Evolutionary conservation across 1,140 invertebrate genomes (phyloP).

Genomic region (Papilio machaon): DNA sequence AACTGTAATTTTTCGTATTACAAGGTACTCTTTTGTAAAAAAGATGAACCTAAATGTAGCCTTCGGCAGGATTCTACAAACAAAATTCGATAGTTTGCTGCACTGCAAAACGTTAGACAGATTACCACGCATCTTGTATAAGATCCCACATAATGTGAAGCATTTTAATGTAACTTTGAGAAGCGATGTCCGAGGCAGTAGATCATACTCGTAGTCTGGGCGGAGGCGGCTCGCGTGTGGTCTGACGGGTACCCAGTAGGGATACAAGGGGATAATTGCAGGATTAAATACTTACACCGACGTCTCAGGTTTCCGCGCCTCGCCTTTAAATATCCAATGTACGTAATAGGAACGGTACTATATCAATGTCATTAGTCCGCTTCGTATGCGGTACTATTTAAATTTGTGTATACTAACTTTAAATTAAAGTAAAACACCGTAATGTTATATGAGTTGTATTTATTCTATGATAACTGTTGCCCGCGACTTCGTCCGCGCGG

Average conservation of each 20-base stretch:
- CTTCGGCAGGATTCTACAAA: too few relatives aligned
- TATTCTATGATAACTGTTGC: too few relatives aligned
- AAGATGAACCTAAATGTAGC: too few relatives aligned
- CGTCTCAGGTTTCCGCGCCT: slow-evolving; percentile 53
- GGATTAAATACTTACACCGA: slow-evolving; percentile 64
- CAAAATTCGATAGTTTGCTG: too few relatives aligned
- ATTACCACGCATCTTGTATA: neutral
- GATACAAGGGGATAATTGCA: slow-evolving; percentile 50
- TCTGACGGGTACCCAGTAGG: slow-evolving; percentile 42
- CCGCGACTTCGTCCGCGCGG: too few relatives aligned
- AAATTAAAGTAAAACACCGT: too few relatives aligned
- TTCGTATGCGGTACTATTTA: neutral
- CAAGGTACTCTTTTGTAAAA: too few relatives aligned
- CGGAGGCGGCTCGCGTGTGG: slow-evolving; percentile 67
- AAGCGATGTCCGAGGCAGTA: slow-evolving; percentile 45
- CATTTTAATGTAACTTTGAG: neutral
- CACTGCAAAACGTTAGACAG: too few relatives aligned
- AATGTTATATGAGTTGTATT: too few relatives aligned
- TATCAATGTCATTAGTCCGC: neutral
- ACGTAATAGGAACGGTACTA: slow-evolving; percentile 4
- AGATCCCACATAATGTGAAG: neutral
- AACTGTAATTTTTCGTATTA: too few relatives aligned
- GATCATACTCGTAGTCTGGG: slow-evolving; percentile 61
- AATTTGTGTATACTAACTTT: neutral
- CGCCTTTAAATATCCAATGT: slow-evolving; percentile 27